Conservation (phyloP, 1,140 invertebrate species). For the Maconellicoccus hirsutus region DNA sequence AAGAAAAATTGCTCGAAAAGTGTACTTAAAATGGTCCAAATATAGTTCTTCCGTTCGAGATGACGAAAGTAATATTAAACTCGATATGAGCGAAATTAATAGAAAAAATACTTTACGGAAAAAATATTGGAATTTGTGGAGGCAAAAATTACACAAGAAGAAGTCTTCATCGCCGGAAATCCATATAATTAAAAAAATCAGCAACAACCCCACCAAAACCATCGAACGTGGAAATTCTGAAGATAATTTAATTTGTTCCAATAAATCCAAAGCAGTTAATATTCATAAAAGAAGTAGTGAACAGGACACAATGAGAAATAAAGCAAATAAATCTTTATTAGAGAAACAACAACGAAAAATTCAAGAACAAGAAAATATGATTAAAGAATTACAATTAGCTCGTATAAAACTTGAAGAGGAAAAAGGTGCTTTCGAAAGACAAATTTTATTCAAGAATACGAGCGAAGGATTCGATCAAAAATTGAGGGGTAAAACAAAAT, state of each 20-base stretch:
- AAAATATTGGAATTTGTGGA: not conserved
- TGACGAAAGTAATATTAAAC: not conserved
- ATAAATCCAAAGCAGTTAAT: not conserved
- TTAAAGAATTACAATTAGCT: slow-evolving; percentile 6
- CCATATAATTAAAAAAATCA: not conserved
- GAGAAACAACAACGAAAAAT: slow-evolving; percentile 1
- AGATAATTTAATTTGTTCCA: not conserved
- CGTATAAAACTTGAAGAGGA: not conserved
- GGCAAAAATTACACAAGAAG: not conserved
- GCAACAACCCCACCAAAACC: not conserved
- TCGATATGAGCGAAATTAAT: not conserved
- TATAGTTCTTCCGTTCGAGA: not conserved
- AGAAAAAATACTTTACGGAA: not conserved
- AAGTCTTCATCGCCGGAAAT: not conserved
- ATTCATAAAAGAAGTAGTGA: not conserved
- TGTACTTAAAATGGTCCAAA: not conserved
- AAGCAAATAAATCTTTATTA: not conserved
- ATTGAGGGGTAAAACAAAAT: not conserved
- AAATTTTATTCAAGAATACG: not conserved
- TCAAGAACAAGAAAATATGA: not conserved
- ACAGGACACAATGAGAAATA: not conserved
- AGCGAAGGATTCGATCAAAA: not conserved
- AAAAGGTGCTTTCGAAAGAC: not conserved
- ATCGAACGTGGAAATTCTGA: not conserved
- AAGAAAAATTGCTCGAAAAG: not conserved